phyloP scores from a whole-genome alignment of 2,888 invertebrate species.

The Eulithis testata region DNA sequence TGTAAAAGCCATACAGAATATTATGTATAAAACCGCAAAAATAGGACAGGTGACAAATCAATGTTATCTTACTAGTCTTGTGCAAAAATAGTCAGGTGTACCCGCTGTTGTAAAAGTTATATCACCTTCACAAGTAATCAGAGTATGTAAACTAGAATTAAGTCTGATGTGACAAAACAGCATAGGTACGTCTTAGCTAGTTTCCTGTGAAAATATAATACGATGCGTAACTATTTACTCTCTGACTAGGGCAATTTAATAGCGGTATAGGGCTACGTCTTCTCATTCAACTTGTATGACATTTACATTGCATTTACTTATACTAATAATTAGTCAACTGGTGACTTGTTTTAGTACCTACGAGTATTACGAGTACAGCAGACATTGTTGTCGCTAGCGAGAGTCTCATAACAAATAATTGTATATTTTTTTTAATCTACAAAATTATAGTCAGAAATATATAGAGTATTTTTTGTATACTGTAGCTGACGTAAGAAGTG shows the following conservation, averaged over 20 bases:
- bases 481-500: background rate
- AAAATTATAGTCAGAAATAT: too few relatives aligned
- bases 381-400: background rate
- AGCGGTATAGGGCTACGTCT: constrained; percentile 24
- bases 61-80: constrained; percentile 35
- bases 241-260: constrained; percentile 51
- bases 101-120: constrained; percentile 56
- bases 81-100: constrained; percentile 11
- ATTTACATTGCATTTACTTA: constrained; percentile 16
- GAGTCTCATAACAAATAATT: background rate
- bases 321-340: constrained; percentile 23
- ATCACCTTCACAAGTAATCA: constrained; percentile 65
- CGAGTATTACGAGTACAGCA: background rate
- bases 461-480: too few relatives aligned
- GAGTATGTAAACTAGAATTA: constrained; percentile 62
- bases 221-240: constrained; percentile 59
- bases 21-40: constrained; percentile 2
- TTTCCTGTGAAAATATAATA: constrained; percentile 54
- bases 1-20: too few relatives aligned
- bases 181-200: constrained; percentile 59
- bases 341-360: background rate
- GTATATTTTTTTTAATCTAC: background rate
- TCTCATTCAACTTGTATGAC: constrained; percentile 28
- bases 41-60: constrained; percentile 24
- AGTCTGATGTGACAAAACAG: constrained; percentile 56